Percentiles rank a stretch among this genome's conserved stretches.
Evolutionary conservation across 2,888 invertebrate genomes (phyloP).

Genomic region (Hecatera dysodea): DNA sequence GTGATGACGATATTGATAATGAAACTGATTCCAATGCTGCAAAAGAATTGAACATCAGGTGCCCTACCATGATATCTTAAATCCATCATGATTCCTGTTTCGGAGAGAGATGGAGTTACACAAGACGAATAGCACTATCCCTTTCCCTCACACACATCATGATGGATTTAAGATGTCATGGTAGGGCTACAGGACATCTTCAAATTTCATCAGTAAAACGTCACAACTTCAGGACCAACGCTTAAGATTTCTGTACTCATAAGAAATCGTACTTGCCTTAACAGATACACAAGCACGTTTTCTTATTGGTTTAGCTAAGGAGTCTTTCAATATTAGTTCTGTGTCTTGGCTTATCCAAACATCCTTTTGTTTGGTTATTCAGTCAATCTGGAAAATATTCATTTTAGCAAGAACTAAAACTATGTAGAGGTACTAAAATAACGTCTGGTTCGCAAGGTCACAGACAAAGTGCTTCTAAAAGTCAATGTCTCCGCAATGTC

Average conservation of each 20-base stretch:
- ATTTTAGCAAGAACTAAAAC: background rate
- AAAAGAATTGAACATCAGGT: background rate
- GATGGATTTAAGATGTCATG: too few relatives aligned
- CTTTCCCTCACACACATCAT: too few relatives aligned
- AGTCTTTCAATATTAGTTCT: slow-evolving; percentile 2
- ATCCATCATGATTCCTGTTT: too few relatives aligned
- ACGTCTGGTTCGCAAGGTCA: background rate
- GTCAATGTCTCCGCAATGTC: slow-evolving; percentile 2
- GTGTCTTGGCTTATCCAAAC: slow-evolving; percentile 10
- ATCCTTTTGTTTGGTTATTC: background rate
- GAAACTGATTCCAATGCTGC: background rate
- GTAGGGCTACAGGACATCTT: background rate
- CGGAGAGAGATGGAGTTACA: too few relatives aligned
- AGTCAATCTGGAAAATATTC: background rate
- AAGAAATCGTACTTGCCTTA: background rate
- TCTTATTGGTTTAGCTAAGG: background rate
- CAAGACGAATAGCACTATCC: too few relatives aligned
- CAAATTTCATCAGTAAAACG: background rate
- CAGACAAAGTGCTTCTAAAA: background rate
- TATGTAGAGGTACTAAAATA: background rate
- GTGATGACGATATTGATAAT: background rate
- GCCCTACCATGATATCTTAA: too few relatives aligned
- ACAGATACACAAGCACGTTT: background rate
- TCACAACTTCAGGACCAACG: background rate
- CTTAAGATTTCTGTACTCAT: background rate